A percentile compares a stretch with the other conserved stretches of the same genome.
Conservation (phyloP, 2,113 vertebrate genomes). For the Oceanodroma tethys region DNA sequence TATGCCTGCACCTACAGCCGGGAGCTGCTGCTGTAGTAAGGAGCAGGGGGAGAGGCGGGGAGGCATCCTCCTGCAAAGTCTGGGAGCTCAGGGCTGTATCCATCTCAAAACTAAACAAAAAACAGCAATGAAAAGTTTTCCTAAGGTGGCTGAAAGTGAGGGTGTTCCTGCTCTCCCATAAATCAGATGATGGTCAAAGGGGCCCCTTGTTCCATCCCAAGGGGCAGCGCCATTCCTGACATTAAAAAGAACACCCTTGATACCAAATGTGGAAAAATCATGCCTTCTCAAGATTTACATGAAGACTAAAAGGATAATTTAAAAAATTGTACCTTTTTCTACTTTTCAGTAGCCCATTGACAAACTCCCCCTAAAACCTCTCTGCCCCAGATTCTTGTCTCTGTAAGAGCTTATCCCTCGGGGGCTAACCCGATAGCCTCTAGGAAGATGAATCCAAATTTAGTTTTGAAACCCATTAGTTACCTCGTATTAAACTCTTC, state of each 20-base stretch:
- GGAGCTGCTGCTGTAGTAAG: not conserved
- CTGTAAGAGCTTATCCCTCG: not conserved
- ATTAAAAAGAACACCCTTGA: not conserved
- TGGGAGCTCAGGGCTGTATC: not conserved
- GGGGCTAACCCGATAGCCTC: not conserved
- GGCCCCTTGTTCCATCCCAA: not conserved
- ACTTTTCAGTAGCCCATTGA: not conserved
- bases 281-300: not conserved
- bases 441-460: not conserved
- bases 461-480: conserved; percentile 35
- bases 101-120: not conserved
- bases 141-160: not conserved
- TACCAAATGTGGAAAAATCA: not conserved
- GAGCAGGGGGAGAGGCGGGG: not conserved
- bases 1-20: not conserved
- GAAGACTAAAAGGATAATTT: not conserved
- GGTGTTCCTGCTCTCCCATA: not conserved
- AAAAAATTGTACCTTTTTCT: not conserved
- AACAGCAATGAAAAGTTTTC: not conserved
- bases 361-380: not conserved
- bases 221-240: not conserved
- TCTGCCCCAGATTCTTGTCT: not conserved
- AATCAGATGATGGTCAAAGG: not conserved
- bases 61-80: not conserved
- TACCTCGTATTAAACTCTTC: conserved; percentile 25